A percentile compares a stretch with the other conserved stretches of the same genome.
phyloP scores from a whole-genome alignment of 2,888 invertebrate genomes.

The Ochropacha duplaris region DNA sequence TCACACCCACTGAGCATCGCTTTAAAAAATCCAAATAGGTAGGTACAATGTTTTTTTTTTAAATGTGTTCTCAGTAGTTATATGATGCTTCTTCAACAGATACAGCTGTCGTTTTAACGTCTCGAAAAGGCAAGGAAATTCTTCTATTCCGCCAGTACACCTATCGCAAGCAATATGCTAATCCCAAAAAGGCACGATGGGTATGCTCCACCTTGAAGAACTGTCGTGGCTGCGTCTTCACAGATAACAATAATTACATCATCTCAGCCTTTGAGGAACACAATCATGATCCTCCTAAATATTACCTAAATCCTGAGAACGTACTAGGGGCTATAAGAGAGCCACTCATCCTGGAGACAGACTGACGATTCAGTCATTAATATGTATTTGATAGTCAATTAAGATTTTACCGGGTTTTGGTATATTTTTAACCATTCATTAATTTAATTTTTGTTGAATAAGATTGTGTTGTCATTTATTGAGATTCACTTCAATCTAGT shows the following conservation, averaged over 20 bases:
- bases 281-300: constrained; percentile 68
- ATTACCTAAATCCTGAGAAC: constrained; percentile 65
- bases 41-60: too few relatives aligned
- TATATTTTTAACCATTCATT: neutral
- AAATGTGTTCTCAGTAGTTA: too few relatives aligned
- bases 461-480: neutral
- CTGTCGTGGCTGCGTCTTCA: constrained; percentile 67
- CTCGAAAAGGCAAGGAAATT: constrained; percentile 73
- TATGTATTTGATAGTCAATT: neutral
- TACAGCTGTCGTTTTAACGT: constrained; percentile 63
- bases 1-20: too few relatives aligned
- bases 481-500: neutral
- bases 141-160: constrained; percentile 66
- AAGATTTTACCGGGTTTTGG: too few relatives aligned
- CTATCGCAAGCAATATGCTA: constrained; percentile 66
- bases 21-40: too few relatives aligned
- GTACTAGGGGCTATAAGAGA: constrained; percentile 60
- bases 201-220: constrained; percentile 71
- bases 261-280: constrained; percentile 60
- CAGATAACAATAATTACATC: constrained; percentile 55
- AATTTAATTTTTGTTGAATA: neutral
- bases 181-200: constrained; percentile 56
- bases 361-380: constrained; percentile 32
- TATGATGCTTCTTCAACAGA: constrained; percentile 41
- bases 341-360: constrained; percentile 47